phyloP scores from a whole-genome alignment of 2,113 vertebrate species.

The Thryonomys swinderianus region DNA sequence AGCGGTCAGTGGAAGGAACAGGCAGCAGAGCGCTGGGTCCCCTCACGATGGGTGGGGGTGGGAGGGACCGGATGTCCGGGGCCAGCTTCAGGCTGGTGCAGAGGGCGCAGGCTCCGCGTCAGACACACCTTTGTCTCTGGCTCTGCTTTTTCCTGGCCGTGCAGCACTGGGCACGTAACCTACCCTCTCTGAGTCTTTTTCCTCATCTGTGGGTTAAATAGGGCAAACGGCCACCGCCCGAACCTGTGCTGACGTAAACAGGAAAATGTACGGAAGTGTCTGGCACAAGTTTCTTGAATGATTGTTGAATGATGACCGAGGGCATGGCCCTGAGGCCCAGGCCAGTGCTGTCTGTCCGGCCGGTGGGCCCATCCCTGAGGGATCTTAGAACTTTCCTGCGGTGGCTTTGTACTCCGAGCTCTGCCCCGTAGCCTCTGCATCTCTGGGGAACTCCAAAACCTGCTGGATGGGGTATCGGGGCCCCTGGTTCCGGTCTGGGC shows the following conservation, averaged over 20 bases:
- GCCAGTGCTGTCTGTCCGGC: neutral
- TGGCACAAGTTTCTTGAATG: neutral
- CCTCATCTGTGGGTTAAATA: neutral
- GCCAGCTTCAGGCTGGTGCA: neutral
- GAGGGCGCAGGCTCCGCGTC: neutral
- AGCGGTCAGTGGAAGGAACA: neutral
- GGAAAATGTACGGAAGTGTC: neutral
- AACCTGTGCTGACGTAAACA: neutral
- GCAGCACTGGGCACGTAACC: neutral
- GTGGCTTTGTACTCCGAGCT: neutral
- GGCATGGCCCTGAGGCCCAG: neutral
- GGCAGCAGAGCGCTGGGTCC: neutral
- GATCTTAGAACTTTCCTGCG: neutral
- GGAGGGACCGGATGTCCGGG: neutral
- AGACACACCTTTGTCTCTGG: neutral
- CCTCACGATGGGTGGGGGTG: neutral
- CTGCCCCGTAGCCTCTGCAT: neutral
- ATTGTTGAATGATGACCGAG: neutral
- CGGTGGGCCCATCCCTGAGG: neutral
- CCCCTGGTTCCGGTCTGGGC: neutral
- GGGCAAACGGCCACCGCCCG: neutral
- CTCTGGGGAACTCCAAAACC: neutral
- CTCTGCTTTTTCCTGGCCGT: neutral
- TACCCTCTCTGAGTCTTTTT: conserved; percentile 26
- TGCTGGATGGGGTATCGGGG: neutral